A percentile compares a stretch with the other conserved stretches of the same genome.
These are phyloP conservation scores for Noctua pronuba DNA, from an alignment of 2,888 invertebrate species.

Conservation along the genomic window DNA sequence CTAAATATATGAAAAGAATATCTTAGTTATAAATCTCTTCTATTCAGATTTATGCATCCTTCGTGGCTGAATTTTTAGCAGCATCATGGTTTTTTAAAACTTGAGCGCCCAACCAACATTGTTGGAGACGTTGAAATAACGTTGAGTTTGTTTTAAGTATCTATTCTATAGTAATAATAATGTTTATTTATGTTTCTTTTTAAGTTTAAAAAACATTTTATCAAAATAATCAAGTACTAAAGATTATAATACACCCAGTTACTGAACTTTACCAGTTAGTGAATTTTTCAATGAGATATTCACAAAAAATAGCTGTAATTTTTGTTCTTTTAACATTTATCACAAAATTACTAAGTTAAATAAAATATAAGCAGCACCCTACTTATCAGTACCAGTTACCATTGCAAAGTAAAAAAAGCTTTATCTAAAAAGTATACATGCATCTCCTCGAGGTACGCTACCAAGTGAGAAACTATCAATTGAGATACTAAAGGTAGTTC, in stretches of 20 bases:
- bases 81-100: constrained; percentile 42
- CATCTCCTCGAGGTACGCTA: no score
- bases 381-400: neutral
- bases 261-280: no score
- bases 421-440: neutral
- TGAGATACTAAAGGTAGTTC: neutral
- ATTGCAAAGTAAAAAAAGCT: neutral
- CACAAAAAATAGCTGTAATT: no score
- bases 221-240: neutral
- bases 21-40: constrained; percentile 33
- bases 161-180: neutral
- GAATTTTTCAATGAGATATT: neutral
- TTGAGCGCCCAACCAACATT: neutral
- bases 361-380: neutral
- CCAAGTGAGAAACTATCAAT: neutral
- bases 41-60: constrained; percentile 53
- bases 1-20: constrained; percentile 40
- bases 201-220: neutral
- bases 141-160: neutral
- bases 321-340: neutral
- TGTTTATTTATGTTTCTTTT: neutral
- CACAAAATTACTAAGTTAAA: no score
- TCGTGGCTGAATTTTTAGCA: constrained; percentile 44
- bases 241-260: neutral
- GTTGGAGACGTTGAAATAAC: neutral